Evolutionary conservation across 2,888 invertebrate species (phyloP).

Genomic region (Gastracanthus pulcherrimus): DNA sequence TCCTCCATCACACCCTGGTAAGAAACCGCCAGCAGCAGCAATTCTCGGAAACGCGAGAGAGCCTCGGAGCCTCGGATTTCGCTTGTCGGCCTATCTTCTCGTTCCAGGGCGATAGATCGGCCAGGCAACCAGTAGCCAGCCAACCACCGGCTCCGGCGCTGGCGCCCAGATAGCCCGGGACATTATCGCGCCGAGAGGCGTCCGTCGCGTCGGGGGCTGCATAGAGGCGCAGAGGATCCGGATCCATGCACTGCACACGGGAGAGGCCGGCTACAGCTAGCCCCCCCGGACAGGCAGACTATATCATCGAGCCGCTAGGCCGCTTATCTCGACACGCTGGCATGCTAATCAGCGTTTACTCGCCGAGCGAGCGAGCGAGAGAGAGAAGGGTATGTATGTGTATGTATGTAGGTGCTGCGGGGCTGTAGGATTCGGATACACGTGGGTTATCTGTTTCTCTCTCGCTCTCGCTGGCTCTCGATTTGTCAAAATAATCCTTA

Average conservation of each 20-base stretch:
- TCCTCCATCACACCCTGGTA: no score
- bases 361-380: slow-evolving; percentile 51
- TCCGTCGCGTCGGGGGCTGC: slow-evolving; percentile 30
- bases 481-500: slow-evolving; percentile 74
- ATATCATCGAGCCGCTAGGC: slow-evolving; percentile 67
- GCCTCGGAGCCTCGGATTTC: not conserved
- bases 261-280: not conserved
- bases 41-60: not conserved
- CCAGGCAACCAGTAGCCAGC: not conserved
- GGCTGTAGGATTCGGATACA: slow-evolving; percentile 22
- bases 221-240: slow-evolving; percentile 18
- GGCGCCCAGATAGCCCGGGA: slow-evolving; percentile 46
- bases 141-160: not conserved
- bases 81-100: slow-evolving; percentile 5
- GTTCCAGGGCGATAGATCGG: slow-evolving; percentile 11
- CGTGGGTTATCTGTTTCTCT: not conserved
- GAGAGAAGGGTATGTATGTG: slow-evolving; percentile 56
- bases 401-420: slow-evolving; percentile 12
- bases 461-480: slow-evolving; percentile 65
- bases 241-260: not conserved
- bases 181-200: slow-evolving; percentile 50
- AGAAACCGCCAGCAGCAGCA: not conserved
- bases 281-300: slow-evolving; percentile 49
- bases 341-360: slow-evolving; percentile 72
- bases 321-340: slow-evolving; percentile 74